phyloP scores from a whole-genome alignment of 1,140 invertebrate species.

The Ruditapes philippinarum region DNA sequence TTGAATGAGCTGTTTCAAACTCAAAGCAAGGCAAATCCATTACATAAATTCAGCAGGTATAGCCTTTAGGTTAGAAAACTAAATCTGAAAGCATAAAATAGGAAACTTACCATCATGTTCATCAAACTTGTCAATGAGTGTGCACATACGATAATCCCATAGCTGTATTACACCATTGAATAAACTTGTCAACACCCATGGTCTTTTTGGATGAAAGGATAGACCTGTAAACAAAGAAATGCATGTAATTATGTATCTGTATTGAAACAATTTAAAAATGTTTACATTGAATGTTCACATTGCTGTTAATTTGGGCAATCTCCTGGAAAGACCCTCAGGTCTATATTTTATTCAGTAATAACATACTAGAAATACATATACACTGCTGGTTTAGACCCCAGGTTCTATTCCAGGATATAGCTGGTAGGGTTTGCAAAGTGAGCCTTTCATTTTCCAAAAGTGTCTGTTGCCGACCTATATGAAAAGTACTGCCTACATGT shows the following conservation, averaged over 20 bases:
- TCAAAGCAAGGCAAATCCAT: too few species aligned
- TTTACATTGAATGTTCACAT: not conserved
- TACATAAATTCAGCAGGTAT: too few species aligned
- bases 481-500: too few species aligned
- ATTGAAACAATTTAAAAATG: not conserved
- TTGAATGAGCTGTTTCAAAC: too few species aligned
- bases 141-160: slow-evolving; percentile 99
- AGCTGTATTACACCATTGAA: slow-evolving; percentile 99
- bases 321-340: not conserved
- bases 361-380: too few species aligned
- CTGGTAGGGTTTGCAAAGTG: too few species aligned
- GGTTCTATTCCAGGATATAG: too few species aligned
- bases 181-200: slow-evolving; percentile 98
- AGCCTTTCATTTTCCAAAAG: too few species aligned
- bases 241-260: not conserved
- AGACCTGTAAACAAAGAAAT: slow-evolving; percentile 89
- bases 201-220: slow-evolving; percentile 99
- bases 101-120: slow-evolving; percentile 95
- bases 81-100: too few species aligned
- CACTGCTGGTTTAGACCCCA: too few species aligned
- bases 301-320: not conserved
- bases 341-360: not conserved
- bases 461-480: too few species aligned
- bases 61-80: too few species aligned
- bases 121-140: slow-evolving; percentile 99